Base-by-base conservation (phyloP, 1,140 invertebrate species). In the Psix sp. region DNA sequence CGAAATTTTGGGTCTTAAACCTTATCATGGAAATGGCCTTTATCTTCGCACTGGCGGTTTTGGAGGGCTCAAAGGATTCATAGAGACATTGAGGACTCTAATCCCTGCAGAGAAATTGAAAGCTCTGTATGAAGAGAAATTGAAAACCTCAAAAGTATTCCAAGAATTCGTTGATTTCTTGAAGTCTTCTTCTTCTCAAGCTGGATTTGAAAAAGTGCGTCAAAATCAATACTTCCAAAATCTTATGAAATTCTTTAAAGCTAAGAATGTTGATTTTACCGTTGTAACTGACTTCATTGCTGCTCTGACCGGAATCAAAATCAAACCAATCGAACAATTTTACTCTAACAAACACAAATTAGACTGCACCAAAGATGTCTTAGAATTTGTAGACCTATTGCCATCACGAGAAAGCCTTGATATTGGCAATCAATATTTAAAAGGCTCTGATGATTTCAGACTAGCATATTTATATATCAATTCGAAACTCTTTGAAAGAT, bases 91-190 rank as follows among this genome's bases (percentile, higher is more conserved):
- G 0, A 52, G 54, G 43, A 51, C 40, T 14, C 10, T 81, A 0
- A 72, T 85, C 21, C 83, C 83, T 1, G 5, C 66, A 0, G 45
- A 79, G 0, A 24, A 81, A 24, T 65, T 82, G n/a, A 36, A 62
- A 13, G 57, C 48, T 5, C 40, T 85, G 15, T 83, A 82, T 21
- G 15, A 83, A 0, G 24, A 81, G n/a, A 84, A 83, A 66, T 17
- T 84, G 0, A 18, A 66, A n/a, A 79, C 52, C 5, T 80, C 79
- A 0, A 1, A 11, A 13, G 52, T 54, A 2, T 84, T 82, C 14
- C 49, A 35, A 7, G 40, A 74, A n/a, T 71, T 83, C 7, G 59
- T 83, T 5, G 18, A 76, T 0, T 67, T 63, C 4, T 1, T 85
- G 0, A 24, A 66, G 43, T 76, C 76, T 0, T 9, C 48, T 0